A percentile compares a stretch with the other conserved stretches of the same genome.
These are phyloP conservation scores for Sardina pilchardus DNA, from an alignment of 2,113 vertebrate species.

Conservation along the genomic window DNA sequence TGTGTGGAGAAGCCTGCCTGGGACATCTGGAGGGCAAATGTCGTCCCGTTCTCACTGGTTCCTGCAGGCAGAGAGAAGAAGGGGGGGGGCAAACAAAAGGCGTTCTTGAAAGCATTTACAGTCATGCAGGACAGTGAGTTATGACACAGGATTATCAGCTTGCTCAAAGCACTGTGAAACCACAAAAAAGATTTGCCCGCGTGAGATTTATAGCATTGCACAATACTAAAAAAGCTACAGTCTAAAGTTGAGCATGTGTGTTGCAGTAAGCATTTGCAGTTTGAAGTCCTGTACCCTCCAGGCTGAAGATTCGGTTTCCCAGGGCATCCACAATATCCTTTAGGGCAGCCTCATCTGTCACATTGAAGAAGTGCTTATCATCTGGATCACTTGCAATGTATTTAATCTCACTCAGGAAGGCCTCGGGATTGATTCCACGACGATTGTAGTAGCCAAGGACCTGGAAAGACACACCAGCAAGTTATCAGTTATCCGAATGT, in stretches of 20 bases:
- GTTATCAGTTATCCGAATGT: background rate
- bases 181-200: slow-evolving; percentile 32
- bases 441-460: slow-evolving; percentile 96
- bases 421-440: slow-evolving; percentile 88
- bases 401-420: slow-evolving; percentile 92
- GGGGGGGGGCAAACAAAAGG: slow-evolving; percentile 12
- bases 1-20: slow-evolving; percentile 96
- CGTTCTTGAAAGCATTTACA: slow-evolving; percentile 6
- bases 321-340: slow-evolving; percentile 96
- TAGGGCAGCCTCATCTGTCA: slow-evolving; percentile 89
- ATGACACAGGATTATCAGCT: slow-evolving; percentile 20
- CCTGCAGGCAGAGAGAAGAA: slow-evolving; percentile 67
- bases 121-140: slow-evolving; percentile 31
- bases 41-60: slow-evolving; percentile 88
- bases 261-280: background rate
- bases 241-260: background rate
- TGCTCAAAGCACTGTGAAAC: slow-evolving; percentile 38
- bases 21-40: slow-evolving; percentile 95
- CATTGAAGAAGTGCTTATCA: slow-evolving; percentile 90
- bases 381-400: slow-evolving; percentile 94
- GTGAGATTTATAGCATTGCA: slow-evolving; percentile 36
- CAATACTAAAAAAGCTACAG: background rate
- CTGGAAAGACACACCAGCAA: slow-evolving; percentile 61
- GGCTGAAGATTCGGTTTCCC: slow-evolving; percentile 90
- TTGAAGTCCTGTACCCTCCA: slow-evolving; percentile 80